Conservation (phyloP, 2,888 invertebrate species). For the Clusia tigrina region DNA sequence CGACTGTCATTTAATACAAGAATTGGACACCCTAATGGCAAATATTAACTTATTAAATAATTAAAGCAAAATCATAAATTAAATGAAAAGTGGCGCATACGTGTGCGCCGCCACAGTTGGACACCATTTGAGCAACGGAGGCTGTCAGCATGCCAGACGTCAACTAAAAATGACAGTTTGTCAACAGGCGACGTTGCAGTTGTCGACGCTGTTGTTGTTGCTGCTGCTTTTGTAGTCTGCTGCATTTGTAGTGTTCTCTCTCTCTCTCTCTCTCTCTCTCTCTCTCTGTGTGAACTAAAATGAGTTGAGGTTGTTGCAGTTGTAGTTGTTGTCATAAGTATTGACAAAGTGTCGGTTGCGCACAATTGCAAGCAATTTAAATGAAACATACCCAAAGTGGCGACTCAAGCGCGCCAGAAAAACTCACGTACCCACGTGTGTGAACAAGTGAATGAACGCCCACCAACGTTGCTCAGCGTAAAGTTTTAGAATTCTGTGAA, state of each 20-base stretch:
- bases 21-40: neutral
- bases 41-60: neutral
- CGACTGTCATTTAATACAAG: neutral
- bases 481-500: too few relatives aligned
- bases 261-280: too few relatives aligned
- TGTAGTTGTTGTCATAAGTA: neutral
- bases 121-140: neutral
- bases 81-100: neutral
- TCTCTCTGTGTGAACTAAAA: too few relatives aligned
- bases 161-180: neutral
- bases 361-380: neutral
- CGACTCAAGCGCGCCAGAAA: neutral
- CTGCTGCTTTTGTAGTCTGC: too few relatives aligned
- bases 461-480: too few relatives aligned
- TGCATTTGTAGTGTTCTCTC: too few relatives aligned
- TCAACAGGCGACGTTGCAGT: neutral
- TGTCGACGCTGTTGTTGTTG: too few relatives aligned
- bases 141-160: neutral
- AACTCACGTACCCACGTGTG: too few relatives aligned
- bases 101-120: neutral
- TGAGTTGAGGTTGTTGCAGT: too few relatives aligned
- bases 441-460: too few relatives aligned
- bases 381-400: neutral
- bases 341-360: slow-evolving; percentile 5
- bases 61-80: neutral